Base-by-base conservation (phyloP, 2,888 invertebrate genomes). In the Petrophora chlorosata region DNA sequence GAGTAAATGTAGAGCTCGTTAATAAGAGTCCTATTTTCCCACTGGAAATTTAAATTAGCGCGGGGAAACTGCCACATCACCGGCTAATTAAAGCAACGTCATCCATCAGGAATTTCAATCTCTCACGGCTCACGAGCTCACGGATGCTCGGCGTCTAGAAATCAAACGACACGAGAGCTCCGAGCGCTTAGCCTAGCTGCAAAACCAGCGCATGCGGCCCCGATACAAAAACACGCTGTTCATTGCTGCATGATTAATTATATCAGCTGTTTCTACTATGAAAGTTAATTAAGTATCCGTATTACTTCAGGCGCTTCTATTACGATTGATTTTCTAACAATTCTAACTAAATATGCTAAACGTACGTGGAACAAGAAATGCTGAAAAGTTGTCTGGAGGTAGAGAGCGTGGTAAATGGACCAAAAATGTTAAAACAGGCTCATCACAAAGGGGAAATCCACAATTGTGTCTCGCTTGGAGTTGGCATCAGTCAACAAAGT, bases 241-340 rank as follows among this genome's bases (percentile, higher is more conserved):
- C 71, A 63, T n/a, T n/a, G n/a, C n/a, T n/a, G 76, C 66, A 76
- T 78, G 67, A 67, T 68, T 79, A 81, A 80, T 70, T 61, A 76
- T 67, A 85, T 79, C 84, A 84, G 83, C 83, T 84, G 84, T 81
- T 82, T 64, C 61, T 61, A 68, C 67, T 64, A 78, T 70, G 72
- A 73, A 76, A 81, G 75, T 74, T 74, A 74, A 81, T 78, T 76
- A 74, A 70, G 62, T 64, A 66, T 67, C 67, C 65, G 61, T 65
- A 70, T 74, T 73, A 75, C 61, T 72, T 67, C 66, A 68, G 65
- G 40, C 19, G 42, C 32, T 50, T 53, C 30, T 40, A 36, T 44
- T 49, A 43, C 39, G 40, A 45, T 40, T 26, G 17, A 51, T 45
- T 51, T 57, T 57, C 51, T 48, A 43, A 43, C 30, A 17, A 48